Percentiles rank a stretch among this genome's conserved stretches.
Evolutionary conservation across 23 tunicate genomes (phyloP).

Genomic region (Ascidia mentula): DNA sequence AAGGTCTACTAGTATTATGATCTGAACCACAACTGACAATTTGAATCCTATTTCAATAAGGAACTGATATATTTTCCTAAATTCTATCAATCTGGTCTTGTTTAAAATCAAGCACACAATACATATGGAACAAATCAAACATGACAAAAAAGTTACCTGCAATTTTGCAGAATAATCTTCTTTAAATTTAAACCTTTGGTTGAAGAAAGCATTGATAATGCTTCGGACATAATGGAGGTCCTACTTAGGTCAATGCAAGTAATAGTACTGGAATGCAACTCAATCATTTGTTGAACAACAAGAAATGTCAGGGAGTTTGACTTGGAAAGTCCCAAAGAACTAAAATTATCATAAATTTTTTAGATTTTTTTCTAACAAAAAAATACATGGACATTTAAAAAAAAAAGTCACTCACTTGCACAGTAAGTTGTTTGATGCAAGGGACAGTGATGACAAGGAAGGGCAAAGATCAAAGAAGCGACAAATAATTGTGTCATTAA

Average conservation of each 20-base stretch:
- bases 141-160: too few relatives aligned
- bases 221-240: conserved; percentile 57
- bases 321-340: conserved; percentile 51
- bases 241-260: conserved; percentile 67
- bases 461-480: conserved; percentile 38
- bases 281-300: conserved; percentile 36
- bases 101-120: too few relatives aligned
- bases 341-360: too few relatives aligned
- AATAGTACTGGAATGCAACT: conserved; percentile 27
- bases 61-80: too few relatives aligned
- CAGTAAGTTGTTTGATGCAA: conserved; percentile 54
- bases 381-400: background rate
- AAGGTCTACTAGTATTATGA: too few relatives aligned
- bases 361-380: background rate
- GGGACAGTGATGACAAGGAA: conserved; percentile 27
- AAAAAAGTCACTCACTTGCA: conserved; percentile 38
- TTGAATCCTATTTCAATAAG: too few relatives aligned
- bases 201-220: conserved; percentile 48
- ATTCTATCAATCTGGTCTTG: too few relatives aligned
- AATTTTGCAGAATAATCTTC: conserved; percentile 49
- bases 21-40: too few relatives aligned
- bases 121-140: too few relatives aligned
- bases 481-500: conserved; percentile 45
- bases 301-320: conserved; percentile 48
- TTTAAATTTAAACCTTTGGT: conserved; percentile 42